Evolutionary conservation across 2,888 invertebrate species (phyloP), one percentile per base, ranked within the genome.

Genomic region (Argyresthia goedartella): DNA sequence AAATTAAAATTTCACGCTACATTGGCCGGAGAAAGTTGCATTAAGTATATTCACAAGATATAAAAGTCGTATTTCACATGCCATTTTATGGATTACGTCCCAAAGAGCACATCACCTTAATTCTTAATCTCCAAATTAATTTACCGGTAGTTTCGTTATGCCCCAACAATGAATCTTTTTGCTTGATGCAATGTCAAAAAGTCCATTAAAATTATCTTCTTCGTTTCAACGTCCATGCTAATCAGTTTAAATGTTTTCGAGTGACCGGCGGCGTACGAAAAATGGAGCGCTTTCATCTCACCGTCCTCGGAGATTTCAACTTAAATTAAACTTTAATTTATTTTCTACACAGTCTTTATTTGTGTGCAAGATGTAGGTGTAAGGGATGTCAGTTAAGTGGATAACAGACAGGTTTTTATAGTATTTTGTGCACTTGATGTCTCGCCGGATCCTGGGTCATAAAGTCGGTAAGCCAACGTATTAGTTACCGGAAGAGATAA

Each of bases 181-280:
- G 65, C 65, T 65, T 66, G 66, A 65, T 60, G 62, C 67, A 62
- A 68, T 66, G 62, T 69, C 70, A 71, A 71, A 67, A 60, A 60
- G 61, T 59, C 73, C 78, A 77, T 81, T 81, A 77, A 76, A 79
- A 72, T 77, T 75, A 79, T 76, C 72, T 70, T 61, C 63, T 60
- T 55, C 58, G 61, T 49, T 52, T 44, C 62, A 57, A 74, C 67
- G 76, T 75, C 76, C 70, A 69, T 66, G 75, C 79, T 81, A 81
- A 82, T 81, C 78, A 75, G 66, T 66, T 64, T 65, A 63, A 62
- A 61, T 55, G 62, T 63, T 4, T 25, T 25, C 25, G 25, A 6
- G 25, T 6, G 25, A 6, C 25, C 25, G 25, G 25, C 25, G 62
- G 62, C 55, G 56, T 10, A 47, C 47, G 34, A 25, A n/a, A 34